Base-by-base conservation (phyloP, 2,113 vertebrate species). In the Melanotaenia duboulayi region DNA sequence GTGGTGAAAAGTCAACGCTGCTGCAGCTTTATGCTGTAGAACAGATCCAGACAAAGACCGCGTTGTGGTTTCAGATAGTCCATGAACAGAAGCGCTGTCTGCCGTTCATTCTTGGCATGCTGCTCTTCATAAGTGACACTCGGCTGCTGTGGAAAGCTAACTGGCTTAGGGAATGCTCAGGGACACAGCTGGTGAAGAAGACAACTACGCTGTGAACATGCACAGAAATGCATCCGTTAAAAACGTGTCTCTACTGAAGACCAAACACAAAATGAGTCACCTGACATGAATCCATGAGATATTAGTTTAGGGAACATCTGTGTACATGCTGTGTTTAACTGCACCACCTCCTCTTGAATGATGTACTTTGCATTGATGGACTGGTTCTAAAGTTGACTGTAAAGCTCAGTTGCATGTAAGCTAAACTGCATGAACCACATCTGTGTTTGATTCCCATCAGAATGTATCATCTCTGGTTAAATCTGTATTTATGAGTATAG, bases 361-460 rank as follows among this genome's bases (percentile, higher is more conserved):
- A 22, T 40, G 12, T 40, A 14, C 46, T 66, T 61, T 48, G 25
- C 54, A 8, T 50, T 52, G 35, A 62, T 56, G 28, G 39, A 13
- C 42, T 44, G 14, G 4, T 44, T 17, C 25, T 37, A n/a, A 40
- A 37, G 66, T 61, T 67, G 20, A 23, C 25, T 19, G 46, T 50
- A 55, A 10, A 49, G 42, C 11, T 28, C 35, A 28, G 57, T 12
- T 72, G 44, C 51, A 52, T 60, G 63, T 25, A 59, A 0, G 24
- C 35, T 66, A 58, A 40, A 52, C 56, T 80, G 82, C 80, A 85
- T 73, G 76, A 25, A 55, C 17, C 64, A 68, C 40, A 60, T 70
- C 25, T 74, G 42, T 77, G 37, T 12, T 2, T 66, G 61, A 22
- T 66, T 69, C 60, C 64, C 40, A 63, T 51, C 22, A 66, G 56